Percentiles rank a stretch among this genome's conserved stretches.
phyloP scores from a whole-genome alignment of 2,113 vertebrate genomes.

The Steatornis caripensis region DNA sequence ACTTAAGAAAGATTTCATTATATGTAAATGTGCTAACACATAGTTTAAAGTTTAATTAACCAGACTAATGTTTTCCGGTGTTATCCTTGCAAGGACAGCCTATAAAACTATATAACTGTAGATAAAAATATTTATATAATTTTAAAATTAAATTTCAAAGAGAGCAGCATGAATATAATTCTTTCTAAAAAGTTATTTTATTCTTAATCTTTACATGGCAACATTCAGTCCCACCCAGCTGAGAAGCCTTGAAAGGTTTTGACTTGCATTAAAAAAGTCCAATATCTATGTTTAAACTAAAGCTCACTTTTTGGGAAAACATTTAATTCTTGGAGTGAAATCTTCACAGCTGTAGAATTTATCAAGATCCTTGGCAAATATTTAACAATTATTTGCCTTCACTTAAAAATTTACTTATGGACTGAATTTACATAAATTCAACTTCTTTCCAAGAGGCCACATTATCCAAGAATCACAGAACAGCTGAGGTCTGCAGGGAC shows the following conservation, averaged over 20 bases:
- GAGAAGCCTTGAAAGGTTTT: not conserved
- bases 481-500: not conserved
- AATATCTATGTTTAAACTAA: not conserved
- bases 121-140: not conserved
- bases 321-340: not conserved
- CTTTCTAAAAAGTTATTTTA: not conserved
- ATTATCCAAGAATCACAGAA: not conserved
- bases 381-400: not conserved
- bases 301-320: not conserved
- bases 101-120: not conserved
- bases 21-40: not conserved
- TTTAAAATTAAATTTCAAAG: not conserved
- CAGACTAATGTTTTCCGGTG: not conserved
- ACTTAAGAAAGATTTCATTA: not conserved
- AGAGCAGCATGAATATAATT: not conserved
- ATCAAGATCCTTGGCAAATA: not conserved
- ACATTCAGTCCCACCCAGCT: not conserved
- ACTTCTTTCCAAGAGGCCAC: not conserved
- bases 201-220: not conserved
- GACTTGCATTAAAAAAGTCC: not conserved
- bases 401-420: not conserved
- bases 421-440: not conserved
- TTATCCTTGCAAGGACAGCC: not conserved
- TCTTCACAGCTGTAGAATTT: not conserved
- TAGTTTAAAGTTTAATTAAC: constrained; percentile 45